Evolutionary conservation across 2,797 vertebrate genomes (phyloP), one percentile per base, ranked within the genome.

Genomic region (Ambastaia sidthimunki): DNA sequence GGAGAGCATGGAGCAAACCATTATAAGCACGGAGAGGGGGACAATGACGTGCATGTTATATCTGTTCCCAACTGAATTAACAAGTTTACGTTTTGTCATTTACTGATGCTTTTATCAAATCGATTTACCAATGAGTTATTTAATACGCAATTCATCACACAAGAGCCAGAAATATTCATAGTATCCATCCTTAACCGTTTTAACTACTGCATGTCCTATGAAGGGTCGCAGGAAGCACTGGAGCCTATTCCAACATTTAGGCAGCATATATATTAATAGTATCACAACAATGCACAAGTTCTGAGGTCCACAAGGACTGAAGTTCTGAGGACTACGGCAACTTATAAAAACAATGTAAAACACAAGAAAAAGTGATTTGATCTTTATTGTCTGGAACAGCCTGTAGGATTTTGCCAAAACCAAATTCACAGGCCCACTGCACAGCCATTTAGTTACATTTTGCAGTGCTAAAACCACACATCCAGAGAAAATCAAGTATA

Each of bases 1-100:
- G 70, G 19, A 37, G 62, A 10, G 31, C 44, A 31, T 16, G 31
- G 81, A 34, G 6, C 19, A 31, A 55, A 78, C 81, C 81, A 82
- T 57, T 55, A 13, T 15, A 50, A 41, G 7, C 1, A 23, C 44
- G 3, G 18, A 54, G 44, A 68, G 66, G 81, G 47, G 76, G 37
- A 31, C 48, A 18, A 16, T 50, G 16, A 50, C 48, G 3, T 50
- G 15, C n/a, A n/a, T n/a, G n/a, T n/a, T n/a, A n/a, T n/a, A n/a
- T n/a, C n/a, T n/a, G n/a, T 34, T 16, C 48, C 16, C 48, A 50
- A 18, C 48, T 50, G 15, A 18, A 15, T 16, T 50, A 16, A 50
- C 48, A 18, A 50, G 48, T 50, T 50, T 16, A 50, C 3, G 16
- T 50, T 16, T 50, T 50, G 9, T 44, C 41, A 44, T 11, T 44